Conservation (phyloP, 1,140 invertebrate species). For the Lordiphosa collinella region DNA sequence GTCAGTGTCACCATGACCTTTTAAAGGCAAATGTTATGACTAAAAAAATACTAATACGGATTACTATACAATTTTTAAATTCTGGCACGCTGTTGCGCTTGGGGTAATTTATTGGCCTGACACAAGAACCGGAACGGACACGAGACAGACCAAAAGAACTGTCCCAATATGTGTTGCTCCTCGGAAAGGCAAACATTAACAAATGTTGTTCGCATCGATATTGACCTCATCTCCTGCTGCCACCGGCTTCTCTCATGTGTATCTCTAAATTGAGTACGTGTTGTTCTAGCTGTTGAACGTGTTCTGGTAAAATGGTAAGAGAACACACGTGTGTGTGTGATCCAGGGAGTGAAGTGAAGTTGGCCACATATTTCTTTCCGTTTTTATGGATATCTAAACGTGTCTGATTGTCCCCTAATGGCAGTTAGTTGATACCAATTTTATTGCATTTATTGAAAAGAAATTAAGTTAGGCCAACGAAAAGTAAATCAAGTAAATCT, state of each 20-base stretch:
- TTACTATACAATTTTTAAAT: constrained; percentile 33
- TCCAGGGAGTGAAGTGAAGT: constrained; percentile 17
- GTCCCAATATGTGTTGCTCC: constrained; percentile 46
- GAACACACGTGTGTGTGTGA: constrained; percentile 25
- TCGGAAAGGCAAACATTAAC: constrained; percentile 42
- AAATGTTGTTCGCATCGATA: constrained; percentile 47
- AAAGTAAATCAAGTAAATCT: too few relatives aligned
- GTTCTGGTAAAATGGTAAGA: constrained; percentile 65
- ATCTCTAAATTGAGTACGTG: constrained; percentile 72
- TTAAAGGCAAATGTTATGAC: constrained; percentile 36
- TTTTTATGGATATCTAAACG: constrained; percentile 69
- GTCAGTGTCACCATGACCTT: constrained; percentile 37
- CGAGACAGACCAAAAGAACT: constrained; percentile 7
- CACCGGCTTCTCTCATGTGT: constrained; percentile 23
- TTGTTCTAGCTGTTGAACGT: constrained; percentile 68
- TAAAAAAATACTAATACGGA: constrained; percentile 25
- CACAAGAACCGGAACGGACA: not conserved
- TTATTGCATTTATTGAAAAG: constrained; percentile 63
- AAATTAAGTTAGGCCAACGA: constrained; percentile 24
- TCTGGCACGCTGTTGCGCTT: constrained; percentile 2
- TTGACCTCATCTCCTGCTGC: constrained; percentile 6
- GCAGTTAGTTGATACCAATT: constrained; percentile 50
- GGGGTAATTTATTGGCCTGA: constrained; percentile 50
- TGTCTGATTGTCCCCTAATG: constrained; percentile 69
- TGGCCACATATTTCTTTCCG: constrained; percentile 69